phyloP scores from a whole-genome alignment of 2,113 vertebrate species.

The Gadus macrocephalus region DNA sequence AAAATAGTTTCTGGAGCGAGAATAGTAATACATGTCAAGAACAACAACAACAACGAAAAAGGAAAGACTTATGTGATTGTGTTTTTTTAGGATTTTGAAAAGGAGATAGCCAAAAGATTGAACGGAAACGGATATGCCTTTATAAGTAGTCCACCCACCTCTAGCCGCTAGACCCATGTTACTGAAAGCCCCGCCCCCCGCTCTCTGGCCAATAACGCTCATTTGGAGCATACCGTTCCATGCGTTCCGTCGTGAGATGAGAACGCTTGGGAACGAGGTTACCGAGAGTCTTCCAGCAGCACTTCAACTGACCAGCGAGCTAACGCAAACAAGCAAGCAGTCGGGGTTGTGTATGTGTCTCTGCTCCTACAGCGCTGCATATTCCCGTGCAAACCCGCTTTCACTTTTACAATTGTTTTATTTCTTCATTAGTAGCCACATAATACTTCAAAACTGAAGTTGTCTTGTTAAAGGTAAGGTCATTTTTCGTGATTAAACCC shows the following conservation, averaged over 20 bases:
- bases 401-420: not conserved
- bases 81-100: no score
- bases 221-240: no score
- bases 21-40: no score
- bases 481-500: no score
- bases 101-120: not conserved
- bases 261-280: not conserved
- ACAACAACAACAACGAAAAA: no score
- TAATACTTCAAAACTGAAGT: conserved; percentile 71
- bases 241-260: no score
- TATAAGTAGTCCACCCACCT: not conserved
- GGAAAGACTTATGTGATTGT: no score
- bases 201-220: no score
- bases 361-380: conserved; percentile 25
- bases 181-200: not conserved
- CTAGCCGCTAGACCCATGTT: not conserved
- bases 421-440: conserved; percentile 54
- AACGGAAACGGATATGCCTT: no score
- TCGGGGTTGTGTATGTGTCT: conserved; percentile 24
- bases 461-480: conserved; percentile 71
- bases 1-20: no score
- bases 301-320: conserved; percentile 21
- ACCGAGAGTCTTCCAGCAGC: no score
- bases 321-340: conserved; percentile 43
- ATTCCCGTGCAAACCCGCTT: conserved; percentile 10